A percentile compares a stretch with the other conserved stretches of the same genome.
Conservation (phyloP, 2,888 invertebrate genomes). For the Temnothorax rugatulus region DNA sequence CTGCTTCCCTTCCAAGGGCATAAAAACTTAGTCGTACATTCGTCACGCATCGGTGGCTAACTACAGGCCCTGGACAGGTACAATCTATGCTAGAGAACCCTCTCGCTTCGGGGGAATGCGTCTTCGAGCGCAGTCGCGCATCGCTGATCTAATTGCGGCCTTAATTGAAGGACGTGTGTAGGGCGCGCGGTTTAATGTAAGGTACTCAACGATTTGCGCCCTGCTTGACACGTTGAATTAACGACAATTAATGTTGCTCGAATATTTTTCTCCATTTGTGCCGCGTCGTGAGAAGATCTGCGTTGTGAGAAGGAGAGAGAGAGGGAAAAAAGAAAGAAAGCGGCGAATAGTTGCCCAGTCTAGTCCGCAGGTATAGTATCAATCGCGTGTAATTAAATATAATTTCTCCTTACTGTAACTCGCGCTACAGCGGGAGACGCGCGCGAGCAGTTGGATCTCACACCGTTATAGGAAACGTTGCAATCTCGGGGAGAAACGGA, state of each 20-base stretch:
- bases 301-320: background rate
- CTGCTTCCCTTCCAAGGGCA: background rate
- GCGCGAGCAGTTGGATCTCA: background rate
- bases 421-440: background rate
- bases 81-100: constrained; percentile 46
- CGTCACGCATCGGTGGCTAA: constrained; percentile 56
- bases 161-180: constrained; percentile 71
- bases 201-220: constrained; percentile 1
- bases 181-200: constrained; percentile 44
- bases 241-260: background rate
- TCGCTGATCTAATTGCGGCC: constrained; percentile 69
- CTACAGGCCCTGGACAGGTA: constrained; percentile 58
- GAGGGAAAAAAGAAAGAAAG: background rate
- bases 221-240: constrained; percentile 19
- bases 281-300: background rate
- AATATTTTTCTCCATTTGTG: background rate
- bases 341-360: background rate
- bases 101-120: constrained; percentile 28
- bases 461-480: background rate
- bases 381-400: constrained; percentile 9
- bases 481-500: background rate
- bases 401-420: background rate
- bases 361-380: background rate
- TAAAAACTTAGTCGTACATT: constrained; percentile 48
- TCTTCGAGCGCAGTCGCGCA: constrained; percentile 59